Base-by-base conservation (phyloP, 1,140 invertebrate species). In the Diachasmimorpha longicaudata region DNA sequence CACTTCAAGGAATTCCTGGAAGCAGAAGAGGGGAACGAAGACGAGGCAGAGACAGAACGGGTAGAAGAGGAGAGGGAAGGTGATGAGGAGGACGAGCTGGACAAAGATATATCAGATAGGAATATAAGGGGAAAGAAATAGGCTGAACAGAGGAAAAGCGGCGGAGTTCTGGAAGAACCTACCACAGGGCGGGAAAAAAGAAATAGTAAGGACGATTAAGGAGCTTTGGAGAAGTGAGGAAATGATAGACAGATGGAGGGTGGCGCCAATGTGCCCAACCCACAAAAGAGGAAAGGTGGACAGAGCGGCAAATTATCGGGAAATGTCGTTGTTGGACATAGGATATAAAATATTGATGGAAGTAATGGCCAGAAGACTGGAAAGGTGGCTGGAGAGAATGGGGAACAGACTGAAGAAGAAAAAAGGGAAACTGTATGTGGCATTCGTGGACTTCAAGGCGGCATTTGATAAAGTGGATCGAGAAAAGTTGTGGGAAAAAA, bases 121-220 rank as follows among this genome's bases (percentile, higher is more conserved):
- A 16, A n/a, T n/a, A n/a, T n/a, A n/a, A n/a, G n/a, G n/a, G n/a
- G n/a, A 31, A n/a, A n/a, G 16, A 2, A 55, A 55, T 5, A 6
- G 13, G 21, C 3, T 55, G 14, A 55, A 55, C 0, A 55, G 16
- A 16, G 52, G 16, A 25, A 85, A 85, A 76, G 77, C 77, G 37
- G 77, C 78, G 10, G 82, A 85, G 25, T 67, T 82, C 21, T 71
- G 84, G 21, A 82, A 83, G 46, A 10, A 21, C 11, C n/a, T 77
- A 72, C 75, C 16, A 19, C 70, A 70, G 74, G 70, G 14, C 39
- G 76, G 44, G 8, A 31, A 23, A 1, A 23, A 63, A 0, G 66
- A 74, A 23, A 21, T 77, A 19, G 13, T 3, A 14, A 36, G 25
- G 23, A 70, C 63, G 14, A 19, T 72, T 14, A 48, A 72, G 21